phyloP scores from a whole-genome alignment of 1,140 invertebrate species.

The Apis florea region DNA sequence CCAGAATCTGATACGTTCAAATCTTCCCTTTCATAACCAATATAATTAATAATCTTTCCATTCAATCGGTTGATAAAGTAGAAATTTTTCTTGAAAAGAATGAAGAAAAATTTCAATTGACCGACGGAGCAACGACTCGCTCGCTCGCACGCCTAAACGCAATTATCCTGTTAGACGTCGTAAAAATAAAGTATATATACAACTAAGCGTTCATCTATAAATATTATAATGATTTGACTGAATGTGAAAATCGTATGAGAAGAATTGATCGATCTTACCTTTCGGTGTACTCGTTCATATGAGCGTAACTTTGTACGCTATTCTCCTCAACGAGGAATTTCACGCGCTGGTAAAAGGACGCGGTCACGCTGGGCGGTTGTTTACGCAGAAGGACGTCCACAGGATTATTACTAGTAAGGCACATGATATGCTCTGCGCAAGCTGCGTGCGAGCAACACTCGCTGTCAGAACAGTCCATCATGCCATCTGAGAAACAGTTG shows the following conservation, averaged over 20 bases:
- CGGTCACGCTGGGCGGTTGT: slow-evolving; percentile 96
- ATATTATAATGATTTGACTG: slow-evolving; percentile 49
- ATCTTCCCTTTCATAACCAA: neutral
- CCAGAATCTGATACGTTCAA: neutral
- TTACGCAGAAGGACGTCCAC: slow-evolving; percentile 96
- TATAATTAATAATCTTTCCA: neutral
- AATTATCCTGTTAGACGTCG: slow-evolving; percentile 52
- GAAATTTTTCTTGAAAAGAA: neutral
- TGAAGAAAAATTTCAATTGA: neutral
- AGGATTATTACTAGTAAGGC: slow-evolving; percentile 95
- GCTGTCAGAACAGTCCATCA: slow-evolving; percentile 98
- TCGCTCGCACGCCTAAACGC: slow-evolving; percentile 43
- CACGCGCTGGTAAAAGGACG: slow-evolving; percentile 98
- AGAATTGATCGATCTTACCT: slow-evolving; percentile 87
- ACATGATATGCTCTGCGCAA: slow-evolving; percentile 95
- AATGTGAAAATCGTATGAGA: slow-evolving; percentile 38
- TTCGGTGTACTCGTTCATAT: slow-evolving; percentile 98
- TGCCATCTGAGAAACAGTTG: slow-evolving; percentile 88
- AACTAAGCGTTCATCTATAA: slow-evolving; percentile 54
- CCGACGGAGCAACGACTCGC: slow-evolving; percentile 19
- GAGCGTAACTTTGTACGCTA: slow-evolving; percentile 98
- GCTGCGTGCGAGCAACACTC: slow-evolving; percentile 93
- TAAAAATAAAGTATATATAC: slow-evolving; percentile 52
- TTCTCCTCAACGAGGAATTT: slow-evolving; percentile 99
- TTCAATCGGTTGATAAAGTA: neutral